A percentile compares a stretch with the other conserved stretches of the same genome.
Evolutionary conservation across 2,888 invertebrate species (phyloP).

Genomic region (Melieria picta): DNA sequence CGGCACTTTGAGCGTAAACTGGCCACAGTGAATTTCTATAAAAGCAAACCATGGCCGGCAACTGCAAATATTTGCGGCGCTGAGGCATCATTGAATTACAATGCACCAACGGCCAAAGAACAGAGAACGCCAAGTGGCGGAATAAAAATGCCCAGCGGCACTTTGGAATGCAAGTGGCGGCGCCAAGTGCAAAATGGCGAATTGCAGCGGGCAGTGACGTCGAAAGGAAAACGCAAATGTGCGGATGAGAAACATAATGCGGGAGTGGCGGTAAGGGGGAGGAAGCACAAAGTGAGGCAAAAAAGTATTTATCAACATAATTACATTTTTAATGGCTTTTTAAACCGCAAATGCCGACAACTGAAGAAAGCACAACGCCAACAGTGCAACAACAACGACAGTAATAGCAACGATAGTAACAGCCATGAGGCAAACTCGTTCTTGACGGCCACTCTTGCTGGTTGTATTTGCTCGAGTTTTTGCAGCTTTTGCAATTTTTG

Average conservation of each 20-base stretch:
- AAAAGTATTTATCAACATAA: conserved; percentile 61
- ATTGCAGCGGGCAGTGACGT: not conserved
- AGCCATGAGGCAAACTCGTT: not conserved
- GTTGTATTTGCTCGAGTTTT: not conserved
- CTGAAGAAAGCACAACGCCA: conserved; percentile 11
- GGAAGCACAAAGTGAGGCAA: conserved; percentile 14
- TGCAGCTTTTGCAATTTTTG: conserved; percentile 17
- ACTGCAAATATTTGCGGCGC: conserved; percentile 17
- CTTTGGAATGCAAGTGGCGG: conserved; percentile 16
- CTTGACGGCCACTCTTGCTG: not conserved
- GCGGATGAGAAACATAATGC: not conserved
- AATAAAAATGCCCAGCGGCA: conserved; percentile 30
- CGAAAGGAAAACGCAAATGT: not conserved
- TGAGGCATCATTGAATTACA: conserved; percentile 28
- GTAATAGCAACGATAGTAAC: conserved; percentile 33
- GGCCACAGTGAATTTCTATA: too few species aligned
- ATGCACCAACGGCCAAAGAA: conserved; percentile 18
- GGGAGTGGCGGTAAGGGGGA: not conserved
- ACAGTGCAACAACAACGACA: conserved; percentile 30
- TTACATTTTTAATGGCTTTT: conserved; percentile 64
- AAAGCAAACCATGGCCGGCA: not conserved
- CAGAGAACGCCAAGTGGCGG: conserved; percentile 25
- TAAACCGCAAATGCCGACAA: conserved; percentile 54
- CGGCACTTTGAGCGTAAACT: too few species aligned
- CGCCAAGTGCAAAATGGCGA: conserved; percentile 12